Evolutionary conservation across 2,888 invertebrate species (phyloP), one percentile per base, ranked within the genome.

Genomic region (Abscondita cerata): DNA sequence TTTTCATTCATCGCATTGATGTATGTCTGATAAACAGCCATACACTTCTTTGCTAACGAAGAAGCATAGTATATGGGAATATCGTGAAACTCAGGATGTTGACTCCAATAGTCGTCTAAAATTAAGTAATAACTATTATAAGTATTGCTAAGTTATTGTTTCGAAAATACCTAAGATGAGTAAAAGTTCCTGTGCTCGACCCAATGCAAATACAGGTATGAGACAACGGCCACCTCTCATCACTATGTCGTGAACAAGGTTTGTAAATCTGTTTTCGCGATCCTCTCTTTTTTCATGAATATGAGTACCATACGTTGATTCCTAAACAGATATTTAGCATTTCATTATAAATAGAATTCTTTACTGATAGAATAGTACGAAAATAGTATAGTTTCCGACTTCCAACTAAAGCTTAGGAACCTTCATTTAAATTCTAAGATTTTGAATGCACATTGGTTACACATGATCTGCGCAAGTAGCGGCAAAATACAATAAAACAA

Each of bases 21-120:
- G 80, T 98, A 99, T 0, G 99, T 99, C 83, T 99, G 99, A 83
- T 99, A 99, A 0, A 99, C 99, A 58, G 97, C 94, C 98, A 99
- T 99, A 78, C 99, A 99, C 80, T 99, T 99, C 83, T 99, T 99
- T 47, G 99, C 99, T 65, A 99, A 83, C 0, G 98, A 97, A 0
- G 98, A 98, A 8, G 99, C 99, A 83, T 99, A 99, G 83, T 99
- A 99, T 70, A 99, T 98, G 0, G 99, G 99, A 72, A 98, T 94
- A 80, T 98, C 98, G 72, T 99, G 98, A 8, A 99, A 83, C 81
- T 98, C 96, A 0, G 96, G 96, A 82, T 97, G 98, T 59, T 93
- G 90, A 25, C 94, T 90, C 99, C 99, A 99, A 82, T 92, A 99
- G 79, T 99, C 99, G 81, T 99, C 99, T 85, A 84, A 51, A 75